Percentiles rank a stretch among this genome's conserved stretches.
These are phyloP conservation scores for Ameiurus melas DNA, from an alignment of 2,113 vertebrate species.

Conservation along the genomic window DNA sequence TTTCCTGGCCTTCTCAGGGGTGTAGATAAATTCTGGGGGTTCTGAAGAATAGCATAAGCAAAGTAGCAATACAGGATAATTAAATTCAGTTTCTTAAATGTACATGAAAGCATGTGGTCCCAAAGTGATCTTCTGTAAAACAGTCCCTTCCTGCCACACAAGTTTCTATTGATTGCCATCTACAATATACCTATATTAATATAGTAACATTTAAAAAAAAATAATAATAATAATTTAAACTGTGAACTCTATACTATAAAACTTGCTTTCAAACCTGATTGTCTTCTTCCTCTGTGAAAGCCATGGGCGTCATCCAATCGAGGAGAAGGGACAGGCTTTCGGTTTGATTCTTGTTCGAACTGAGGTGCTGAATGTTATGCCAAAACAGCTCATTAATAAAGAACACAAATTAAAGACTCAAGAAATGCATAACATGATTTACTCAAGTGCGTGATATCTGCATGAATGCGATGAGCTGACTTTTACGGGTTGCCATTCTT, in stretches of 20 bases:
- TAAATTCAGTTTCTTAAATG: background rate
- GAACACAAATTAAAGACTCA: background rate
- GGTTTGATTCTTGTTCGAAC: conserved; percentile 69
- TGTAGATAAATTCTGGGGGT: conserved; percentile 74
- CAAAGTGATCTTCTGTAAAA: background rate
- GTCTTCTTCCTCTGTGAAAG: conserved; percentile 76
- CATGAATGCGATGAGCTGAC: background rate
- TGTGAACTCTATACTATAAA: background rate
- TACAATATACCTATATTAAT: background rate
- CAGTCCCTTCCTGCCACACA: background rate
- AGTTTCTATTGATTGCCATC: background rate
- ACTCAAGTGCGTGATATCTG: background rate
- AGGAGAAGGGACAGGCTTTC: conserved; percentile 69
- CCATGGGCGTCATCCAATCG: conserved; percentile 70
- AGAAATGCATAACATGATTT: background rate
- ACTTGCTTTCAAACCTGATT: conserved; percentile 75
- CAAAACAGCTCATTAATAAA: conserved; percentile 26
- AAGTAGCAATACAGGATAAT: background rate
- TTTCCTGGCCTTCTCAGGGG: conserved; percentile 75
- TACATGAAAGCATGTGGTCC: background rate
- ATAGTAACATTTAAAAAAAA: background rate
- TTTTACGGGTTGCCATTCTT: background rate
- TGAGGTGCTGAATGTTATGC: conserved; percentile 69
- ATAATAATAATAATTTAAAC: background rate
- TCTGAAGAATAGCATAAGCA: conserved; percentile 61